phyloP scores from a whole-genome alignment of 53 echinoderm and acorn worm species.

The Hippasteria phrygiana region DNA sequence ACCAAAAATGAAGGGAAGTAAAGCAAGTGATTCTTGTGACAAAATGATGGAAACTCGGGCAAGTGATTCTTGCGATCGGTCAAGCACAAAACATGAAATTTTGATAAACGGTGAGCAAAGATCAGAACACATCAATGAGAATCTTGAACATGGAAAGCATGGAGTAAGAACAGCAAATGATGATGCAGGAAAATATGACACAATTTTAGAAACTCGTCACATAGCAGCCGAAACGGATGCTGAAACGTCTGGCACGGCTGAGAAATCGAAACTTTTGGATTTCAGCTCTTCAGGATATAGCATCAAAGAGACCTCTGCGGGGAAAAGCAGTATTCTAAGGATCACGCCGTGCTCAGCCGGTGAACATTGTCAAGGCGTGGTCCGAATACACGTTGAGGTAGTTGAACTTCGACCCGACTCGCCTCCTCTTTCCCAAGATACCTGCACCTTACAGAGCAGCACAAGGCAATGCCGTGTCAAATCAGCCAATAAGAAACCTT shows the following conservation, averaged over 20 bases:
- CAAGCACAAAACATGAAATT: no score
- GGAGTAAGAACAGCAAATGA: neutral
- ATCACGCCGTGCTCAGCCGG: slow-evolving; percentile 29
- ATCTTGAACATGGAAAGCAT: neutral
- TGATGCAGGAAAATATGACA: neutral
- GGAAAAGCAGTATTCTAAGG: slow-evolving; percentile 21
- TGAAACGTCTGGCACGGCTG: neutral
- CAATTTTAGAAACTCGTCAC: neutral
- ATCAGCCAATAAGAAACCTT: slow-evolving; percentile 21
- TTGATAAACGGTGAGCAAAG: no score
- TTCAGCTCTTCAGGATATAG: neutral
- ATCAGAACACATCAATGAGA: no score
- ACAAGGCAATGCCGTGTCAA: slow-evolving; percentile 51
- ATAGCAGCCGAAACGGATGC: neutral
- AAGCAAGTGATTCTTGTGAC: neutral
- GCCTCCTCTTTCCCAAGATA: slow-evolving; percentile 35
- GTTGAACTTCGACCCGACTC: slow-evolving; percentile 70
- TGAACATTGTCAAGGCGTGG: slow-evolving; percentile 16
- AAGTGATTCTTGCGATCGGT: no score
- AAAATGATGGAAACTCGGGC: no score
- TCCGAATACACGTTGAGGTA: slow-evolving; percentile 72
- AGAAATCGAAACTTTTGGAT: neutral
- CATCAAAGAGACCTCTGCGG: slow-evolving; percentile 1
- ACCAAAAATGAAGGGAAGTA: no score
- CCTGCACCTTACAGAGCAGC: slow-evolving; percentile 66